These are phyloP conservation scores for Campopleginae sp. DNA, from an alignment of 2,888 invertebrate genomes.

Conservation along the genomic window DNA sequence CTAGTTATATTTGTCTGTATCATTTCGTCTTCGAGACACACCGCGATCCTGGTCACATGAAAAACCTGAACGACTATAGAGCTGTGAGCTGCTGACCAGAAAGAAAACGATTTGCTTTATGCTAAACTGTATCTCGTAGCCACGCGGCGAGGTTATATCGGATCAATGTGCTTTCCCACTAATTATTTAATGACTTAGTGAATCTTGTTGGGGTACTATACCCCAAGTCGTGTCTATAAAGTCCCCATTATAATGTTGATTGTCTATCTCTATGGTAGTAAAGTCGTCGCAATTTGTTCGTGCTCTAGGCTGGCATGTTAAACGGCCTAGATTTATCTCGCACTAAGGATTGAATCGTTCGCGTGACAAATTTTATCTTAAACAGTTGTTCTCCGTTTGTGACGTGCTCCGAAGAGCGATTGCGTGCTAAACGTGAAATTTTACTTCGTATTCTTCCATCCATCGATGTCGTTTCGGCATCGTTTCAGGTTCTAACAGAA, in stretches of 20 bases:
- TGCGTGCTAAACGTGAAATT: constrained; percentile 66
- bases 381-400: constrained; percentile 59
- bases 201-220: constrained; percentile 7
- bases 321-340: constrained; percentile 35
- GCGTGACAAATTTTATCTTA: constrained; percentile 70
- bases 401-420: constrained; percentile 56
- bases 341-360: constrained; percentile 69
- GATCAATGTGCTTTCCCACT: constrained; percentile 31
- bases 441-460: constrained; percentile 4
- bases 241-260: constrained; percentile 5
- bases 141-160: neutral
- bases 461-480: neutral
- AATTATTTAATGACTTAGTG: constrained; percentile 21
- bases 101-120: neutral
- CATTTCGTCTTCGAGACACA: neutral
- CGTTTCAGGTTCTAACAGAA: constrained; percentile 9
- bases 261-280: neutral
- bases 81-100: neutral
- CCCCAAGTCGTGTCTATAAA: neutral
- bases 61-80: neutral
- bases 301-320: constrained; percentile 28
- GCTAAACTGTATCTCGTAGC: neutral
- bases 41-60: neutral
- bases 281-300: constrained; percentile 4
- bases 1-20: neutral